Evolutionary conservation across 2,888 invertebrate species (phyloP).

Genomic region (Hylaea fasciaria): DNA sequence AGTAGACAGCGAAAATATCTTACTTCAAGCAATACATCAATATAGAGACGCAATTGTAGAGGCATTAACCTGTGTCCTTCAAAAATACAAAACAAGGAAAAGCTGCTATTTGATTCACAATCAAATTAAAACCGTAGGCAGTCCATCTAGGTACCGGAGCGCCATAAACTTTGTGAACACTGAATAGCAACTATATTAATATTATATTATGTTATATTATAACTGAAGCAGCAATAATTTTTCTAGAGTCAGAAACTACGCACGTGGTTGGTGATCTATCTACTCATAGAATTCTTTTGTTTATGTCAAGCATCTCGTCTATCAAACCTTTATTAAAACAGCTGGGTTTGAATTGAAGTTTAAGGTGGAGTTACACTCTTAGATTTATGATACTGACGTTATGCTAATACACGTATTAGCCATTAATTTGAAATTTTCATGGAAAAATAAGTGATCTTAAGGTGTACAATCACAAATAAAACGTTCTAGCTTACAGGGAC

Average conservation of each 20-base stretch:
- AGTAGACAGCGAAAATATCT: neutral
- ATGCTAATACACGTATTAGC: neutral
- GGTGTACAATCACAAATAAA: neutral
- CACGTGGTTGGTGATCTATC: too few species aligned
- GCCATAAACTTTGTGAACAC: neutral
- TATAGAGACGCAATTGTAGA: neutral
- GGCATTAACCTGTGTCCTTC: slow-evolving; percentile 8
- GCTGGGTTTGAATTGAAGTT: too few species aligned
- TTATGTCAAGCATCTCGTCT: too few species aligned
- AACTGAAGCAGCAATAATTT: neutral
- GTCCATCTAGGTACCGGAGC: neutral
- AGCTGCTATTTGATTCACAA: slow-evolving; percentile 2
- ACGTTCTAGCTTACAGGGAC: neutral
- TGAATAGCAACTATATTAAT: too few species aligned
- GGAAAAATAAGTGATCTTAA: neutral
- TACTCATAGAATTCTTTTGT: neutral
- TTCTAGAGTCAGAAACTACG: neutral
- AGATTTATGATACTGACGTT: neutral
- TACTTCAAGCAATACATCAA: neutral
- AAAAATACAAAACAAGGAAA: slow-evolving; percentile 9
- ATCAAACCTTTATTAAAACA: too few species aligned
- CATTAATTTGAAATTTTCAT: slow-evolving; percentile 11
- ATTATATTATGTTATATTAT: too few species aligned
- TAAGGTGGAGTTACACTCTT: too few species aligned
- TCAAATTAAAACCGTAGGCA: neutral